Base-by-base conservation (phyloP, 1,140 invertebrate genomes). In the Lutraria rhynchaena region DNA sequence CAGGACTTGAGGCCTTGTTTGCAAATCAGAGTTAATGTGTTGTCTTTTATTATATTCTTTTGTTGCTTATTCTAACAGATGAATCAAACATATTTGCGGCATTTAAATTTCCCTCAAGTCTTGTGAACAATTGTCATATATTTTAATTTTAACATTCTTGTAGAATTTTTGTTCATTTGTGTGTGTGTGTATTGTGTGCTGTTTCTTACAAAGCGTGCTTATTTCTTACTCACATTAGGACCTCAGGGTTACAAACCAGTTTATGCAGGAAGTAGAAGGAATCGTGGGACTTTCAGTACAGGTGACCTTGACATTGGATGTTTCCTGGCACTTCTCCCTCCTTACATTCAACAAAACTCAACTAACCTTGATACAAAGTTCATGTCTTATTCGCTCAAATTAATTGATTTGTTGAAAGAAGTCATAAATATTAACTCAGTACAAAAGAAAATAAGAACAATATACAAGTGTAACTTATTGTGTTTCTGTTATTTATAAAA, bases 261-360 rank as follows among this genome's bases (percentile, higher is more conserved):
- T 31, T 49, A 22, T 49, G 44, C 74, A 51, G 60, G 74, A 49
- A 63, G 60, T 63, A 41, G 61, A 51, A 49, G 75, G 46, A 65
- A 67, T 53, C 75, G 75, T 31, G 41, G 60, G 31, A 77, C 15
- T 55, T 35, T 57, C 27, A 58, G 49, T 46, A 77, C 75, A 77
- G 75, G 75, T 77, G 71, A 75, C 69, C 63, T 67, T 71, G 49
- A 71, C 69, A 27, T 55, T 71, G 69, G 69, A 55, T 55, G 53
- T 57, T 71, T 57, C 53, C 69, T 57, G 27, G 49, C 69, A 71
- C 69, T 71, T 71, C 11, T 61, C 13, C 1, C 27, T 67, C 63
- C 63, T 35, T 41, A 41, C 15, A 41, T 41, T 41, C 5, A 7
- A 41, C 15, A 41, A 41, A 41, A 41, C 5, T 41, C 5, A 41